Evolutionary conservation across 2,113 vertebrate genomes (phyloP), one percentile per base, ranked within the genome.

Genomic region (Prolemur simus): DNA sequence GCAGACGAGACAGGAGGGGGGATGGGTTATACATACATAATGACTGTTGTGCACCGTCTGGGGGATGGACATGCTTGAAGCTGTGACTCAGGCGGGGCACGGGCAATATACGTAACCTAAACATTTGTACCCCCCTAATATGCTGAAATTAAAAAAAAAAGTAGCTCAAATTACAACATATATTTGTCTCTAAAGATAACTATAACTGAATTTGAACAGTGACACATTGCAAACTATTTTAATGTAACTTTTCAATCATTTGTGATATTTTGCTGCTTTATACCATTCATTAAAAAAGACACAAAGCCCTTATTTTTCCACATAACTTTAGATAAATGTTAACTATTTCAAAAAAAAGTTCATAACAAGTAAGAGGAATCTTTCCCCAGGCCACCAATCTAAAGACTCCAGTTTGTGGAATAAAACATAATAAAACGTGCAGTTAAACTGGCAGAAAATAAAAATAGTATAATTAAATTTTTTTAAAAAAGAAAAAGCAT

Each of bases 271-370:
- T 88, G 29, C 47, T 82, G 13, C 37, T 87, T 52, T 82, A 64
- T 60, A 49, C 49, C 29, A 47, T n/a, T 73, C 58, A 37, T 66
- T 92, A 92, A 92, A 83, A 85, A 85, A 93, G 23, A 94, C 49
- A 90, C n/a, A 87, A 60, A 68, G 34, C 23, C 60, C 52, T 34
- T 58, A 45, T 68, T 97, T 83, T 87, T n/a, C 73, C 32, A 42
- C 10, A 8, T 83, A 92, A 94, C 45, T 69, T 92, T 23, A 93
- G 60, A 68, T 94, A 93, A 89, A 77, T 88, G 49, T 94, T 88
- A 86, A 86, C 93, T 89, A 54, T 52, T 85, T 81, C 7, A 77
- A 82, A 4, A 91, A 84, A 74, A 49, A 69, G 17, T 37, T 52
- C 34, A 27, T 66, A 91, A 60, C n/a, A 85, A 78, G 42, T 42